These are phyloP conservation scores for Protomyctophum bolini DNA, from an alignment of 2,113 vertebrate genomes.

Conservation along the genomic window DNA sequence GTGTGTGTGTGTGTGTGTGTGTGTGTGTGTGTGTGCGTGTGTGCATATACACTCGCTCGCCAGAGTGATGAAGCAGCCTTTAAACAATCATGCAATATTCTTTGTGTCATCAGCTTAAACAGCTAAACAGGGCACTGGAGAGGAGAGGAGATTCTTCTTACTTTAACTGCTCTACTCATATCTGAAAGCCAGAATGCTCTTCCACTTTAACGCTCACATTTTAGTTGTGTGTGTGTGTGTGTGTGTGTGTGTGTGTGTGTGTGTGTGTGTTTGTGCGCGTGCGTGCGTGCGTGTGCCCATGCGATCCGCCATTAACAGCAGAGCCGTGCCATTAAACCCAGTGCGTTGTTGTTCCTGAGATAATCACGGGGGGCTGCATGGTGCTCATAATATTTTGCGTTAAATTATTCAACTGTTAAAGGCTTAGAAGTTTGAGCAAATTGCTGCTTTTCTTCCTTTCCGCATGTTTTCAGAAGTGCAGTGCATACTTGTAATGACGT, in stretches of 20 bases:
- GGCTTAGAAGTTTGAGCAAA: conserved; percentile 70
- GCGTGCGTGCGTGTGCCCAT: conserved; percentile 36
- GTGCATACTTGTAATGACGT: conserved; percentile 58
- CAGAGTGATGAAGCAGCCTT: conserved; percentile 46
- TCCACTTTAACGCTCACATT: no score
- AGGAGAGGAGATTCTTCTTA: conserved; percentile 4
- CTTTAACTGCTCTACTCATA: no score
- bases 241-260: conserved; percentile 10
- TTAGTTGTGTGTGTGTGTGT: not conserved
- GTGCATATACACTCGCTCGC: conserved; percentile 33
- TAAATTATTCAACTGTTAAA: conserved; percentile 75
- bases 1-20: conserved; percentile 34
- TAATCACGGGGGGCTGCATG: conserved; percentile 40
- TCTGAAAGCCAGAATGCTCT: no score
- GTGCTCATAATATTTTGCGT: conserved; percentile 52
- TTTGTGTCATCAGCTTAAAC: conserved; percentile 75
- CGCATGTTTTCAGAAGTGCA: conserved; percentile 38
- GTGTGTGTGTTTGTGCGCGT: conserved; percentile 37
- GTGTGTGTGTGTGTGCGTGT: conserved; percentile 21
- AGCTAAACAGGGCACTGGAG: conserved; percentile 68
- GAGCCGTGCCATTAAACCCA: conserved; percentile 23
- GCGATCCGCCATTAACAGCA: conserved; percentile 50
- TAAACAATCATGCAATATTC: conserved; percentile 70
- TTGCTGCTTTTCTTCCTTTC: conserved; percentile 49
- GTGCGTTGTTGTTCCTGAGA: conserved; percentile 66